phyloP scores from a whole-genome alignment of 2,113 vertebrate species.

The Danio rerio region DNA sequence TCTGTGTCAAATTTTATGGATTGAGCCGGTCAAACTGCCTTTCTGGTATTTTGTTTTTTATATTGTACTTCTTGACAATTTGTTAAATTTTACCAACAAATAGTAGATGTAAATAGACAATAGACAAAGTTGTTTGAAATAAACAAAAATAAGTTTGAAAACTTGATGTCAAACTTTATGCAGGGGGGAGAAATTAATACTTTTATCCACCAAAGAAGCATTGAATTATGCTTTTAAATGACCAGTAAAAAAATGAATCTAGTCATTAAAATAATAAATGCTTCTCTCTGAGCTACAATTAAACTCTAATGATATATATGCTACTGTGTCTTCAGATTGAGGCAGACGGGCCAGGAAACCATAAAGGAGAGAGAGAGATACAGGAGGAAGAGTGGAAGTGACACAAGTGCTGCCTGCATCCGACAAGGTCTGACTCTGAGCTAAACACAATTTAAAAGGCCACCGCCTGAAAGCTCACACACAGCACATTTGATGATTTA shows the following conservation, averaged over 20 bases:
- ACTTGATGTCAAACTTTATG: too few relatives aligned
- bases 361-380: slow-evolving; percentile 12
- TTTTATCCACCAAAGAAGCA: not conserved
- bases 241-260: too few relatives aligned
- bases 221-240: not conserved
- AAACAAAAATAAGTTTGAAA: too few relatives aligned
- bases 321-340: not conserved
- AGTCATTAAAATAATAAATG: not conserved
- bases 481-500: slow-evolving; percentile 37
- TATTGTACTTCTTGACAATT: too few relatives aligned
- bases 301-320: not conserved
- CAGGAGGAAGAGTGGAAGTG: slow-evolving; percentile 4
- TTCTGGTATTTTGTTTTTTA: too few relatives aligned
- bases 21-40: too few relatives aligned
- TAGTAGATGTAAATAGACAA: too few relatives aligned
- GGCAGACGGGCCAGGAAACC: not conserved
- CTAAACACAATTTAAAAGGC: slow-evolving; percentile 23
- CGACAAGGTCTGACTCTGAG: slow-evolving; percentile 24
- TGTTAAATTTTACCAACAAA: too few relatives aligned
- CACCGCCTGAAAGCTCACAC: slow-evolving; percentile 18
- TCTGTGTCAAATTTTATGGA: too few relatives aligned
- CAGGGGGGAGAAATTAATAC: not conserved
- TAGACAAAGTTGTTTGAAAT: too few relatives aligned
- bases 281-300: not conserved
- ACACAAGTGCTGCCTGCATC: slow-evolving; percentile 21